Percentiles rank a stretch among this genome's conserved stretches.
phyloP scores from a whole-genome alignment of 2,888 invertebrate genomes.

The Drosophila niveifrons region DNA sequence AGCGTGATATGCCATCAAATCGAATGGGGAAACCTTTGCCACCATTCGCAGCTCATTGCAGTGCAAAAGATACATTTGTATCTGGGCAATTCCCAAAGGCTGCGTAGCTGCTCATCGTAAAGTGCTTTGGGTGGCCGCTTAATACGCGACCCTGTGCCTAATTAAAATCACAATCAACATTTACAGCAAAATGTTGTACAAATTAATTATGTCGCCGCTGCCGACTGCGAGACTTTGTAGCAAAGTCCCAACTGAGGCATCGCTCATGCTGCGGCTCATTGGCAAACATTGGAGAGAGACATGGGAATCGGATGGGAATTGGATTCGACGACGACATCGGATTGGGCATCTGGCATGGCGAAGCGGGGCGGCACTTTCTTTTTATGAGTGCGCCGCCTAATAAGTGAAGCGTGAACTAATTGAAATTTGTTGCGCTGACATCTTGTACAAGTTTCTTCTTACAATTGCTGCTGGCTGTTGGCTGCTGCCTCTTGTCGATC shows the following conservation, averaged over 20 bases:
- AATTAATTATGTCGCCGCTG: conserved; percentile 72
- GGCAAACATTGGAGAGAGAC: conserved; percentile 27
- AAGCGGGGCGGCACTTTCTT: conserved; percentile 71
- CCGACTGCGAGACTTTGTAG: conserved; percentile 22
- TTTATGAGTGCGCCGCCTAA: conserved; percentile 70
- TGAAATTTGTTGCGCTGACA: conserved; percentile 82
- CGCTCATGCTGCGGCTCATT: conserved; percentile 64
- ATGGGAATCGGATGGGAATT: conserved; percentile 49
- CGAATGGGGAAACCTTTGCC: conserved; percentile 47
- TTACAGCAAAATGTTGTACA: conserved; percentile 65
- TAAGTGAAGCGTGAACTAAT: conserved; percentile 84
- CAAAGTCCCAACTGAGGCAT: conserved; percentile 39
- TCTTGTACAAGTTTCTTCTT: conserved; percentile 73
- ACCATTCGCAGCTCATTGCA: conserved; percentile 61
- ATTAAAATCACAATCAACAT: conserved; percentile 70
- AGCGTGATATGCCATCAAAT: conserved; percentile 53
- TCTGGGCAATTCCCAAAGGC: conserved; percentile 53
- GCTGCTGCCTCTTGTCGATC: conserved; percentile 67
- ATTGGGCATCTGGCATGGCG: conserved; percentile 16
- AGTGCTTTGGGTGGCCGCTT: conserved; percentile 66
- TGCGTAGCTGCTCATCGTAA: conserved; percentile 45
- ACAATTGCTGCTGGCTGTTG: conserved; percentile 30
- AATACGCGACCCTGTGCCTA: conserved; percentile 62
- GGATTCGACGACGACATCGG: conserved; percentile 11
- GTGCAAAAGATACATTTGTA: conserved; percentile 33